Percentiles rank a stretch among this genome's conserved stretches.
Evolutionary conservation across 2,888 invertebrate genomes (phyloP).

Genomic region (Himalopsyche tibetana): DNA sequence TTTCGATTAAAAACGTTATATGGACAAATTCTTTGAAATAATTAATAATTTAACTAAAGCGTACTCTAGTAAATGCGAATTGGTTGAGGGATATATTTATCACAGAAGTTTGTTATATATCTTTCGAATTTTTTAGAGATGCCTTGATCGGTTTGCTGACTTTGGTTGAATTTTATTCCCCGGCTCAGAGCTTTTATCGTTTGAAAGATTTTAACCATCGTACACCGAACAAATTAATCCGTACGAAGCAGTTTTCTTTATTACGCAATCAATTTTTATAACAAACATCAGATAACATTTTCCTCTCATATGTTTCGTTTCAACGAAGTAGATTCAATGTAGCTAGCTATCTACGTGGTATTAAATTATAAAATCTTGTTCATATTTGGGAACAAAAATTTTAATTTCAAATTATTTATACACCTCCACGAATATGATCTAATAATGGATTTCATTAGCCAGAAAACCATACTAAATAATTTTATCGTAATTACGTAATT

Average conservation of each 20-base stretch:
- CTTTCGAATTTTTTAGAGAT: not conserved
- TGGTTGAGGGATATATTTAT: no score
- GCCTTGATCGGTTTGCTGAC: not conserved
- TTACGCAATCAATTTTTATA: not conserved
- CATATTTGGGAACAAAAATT: no score
- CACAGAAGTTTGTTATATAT: not conserved
- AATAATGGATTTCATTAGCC: no score
- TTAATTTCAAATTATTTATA: no score
- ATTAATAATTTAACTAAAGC: no score
- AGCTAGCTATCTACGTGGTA: not conserved
- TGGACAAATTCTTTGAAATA: no score
- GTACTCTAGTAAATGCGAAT: no score
- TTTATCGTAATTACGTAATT: no score
- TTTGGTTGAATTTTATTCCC: not conserved
- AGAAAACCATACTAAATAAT: no score
- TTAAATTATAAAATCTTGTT: no score
- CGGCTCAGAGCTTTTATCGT: not conserved
- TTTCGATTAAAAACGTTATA: no score
- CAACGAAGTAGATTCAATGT: not conserved
- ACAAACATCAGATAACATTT: not conserved
- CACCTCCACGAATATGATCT: no score
- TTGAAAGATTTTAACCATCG: conserved; percentile 1
- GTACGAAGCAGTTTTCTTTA: conserved; percentile 12
- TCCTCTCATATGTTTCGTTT: not conserved
- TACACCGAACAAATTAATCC: conserved; percentile 13